Evolutionary conservation across 2,113 vertebrate genomes (phyloP).

Genomic region (Hystrix cristata): DNA sequence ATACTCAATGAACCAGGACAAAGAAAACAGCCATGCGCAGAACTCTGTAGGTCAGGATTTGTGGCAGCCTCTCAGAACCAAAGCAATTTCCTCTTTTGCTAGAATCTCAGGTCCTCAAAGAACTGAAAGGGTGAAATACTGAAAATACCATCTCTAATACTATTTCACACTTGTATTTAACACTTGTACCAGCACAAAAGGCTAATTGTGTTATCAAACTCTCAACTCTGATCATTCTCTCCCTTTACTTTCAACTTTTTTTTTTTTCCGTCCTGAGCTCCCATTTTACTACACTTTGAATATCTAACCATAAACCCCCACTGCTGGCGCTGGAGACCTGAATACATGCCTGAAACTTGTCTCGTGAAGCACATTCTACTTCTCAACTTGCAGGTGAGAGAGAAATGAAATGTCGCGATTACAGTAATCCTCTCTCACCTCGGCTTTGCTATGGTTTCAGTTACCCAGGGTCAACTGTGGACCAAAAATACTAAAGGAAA

Average conservation of each 20-base stretch:
- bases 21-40: background rate
- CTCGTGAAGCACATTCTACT: background rate
- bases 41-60: background rate
- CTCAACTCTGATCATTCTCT: background rate
- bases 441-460: background rate
- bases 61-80: rapidly evolving
- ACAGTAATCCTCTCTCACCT: background rate
- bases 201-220: background rate
- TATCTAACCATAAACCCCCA: background rate
- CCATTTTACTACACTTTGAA: background rate
- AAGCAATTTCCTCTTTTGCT: rapidly evolving
- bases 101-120: background rate
- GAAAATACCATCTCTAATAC: background rate
- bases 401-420: no score
- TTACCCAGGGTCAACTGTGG: background rate
- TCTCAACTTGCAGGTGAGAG: background rate
- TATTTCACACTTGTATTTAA: background rate
- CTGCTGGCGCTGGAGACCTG: background rate
- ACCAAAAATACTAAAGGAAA: background rate
- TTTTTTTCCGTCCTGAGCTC: background rate
- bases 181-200: background rate
- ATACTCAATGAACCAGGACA: background rate
- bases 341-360: background rate
- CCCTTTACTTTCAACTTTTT: background rate
- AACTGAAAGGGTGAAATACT: background rate